Percentiles rank a stretch among this genome's conserved stretches.
These are phyloP conservation scores for Pandemis corylana DNA, from an alignment of 2,888 invertebrate genomes.

Conservation along the genomic window DNA sequence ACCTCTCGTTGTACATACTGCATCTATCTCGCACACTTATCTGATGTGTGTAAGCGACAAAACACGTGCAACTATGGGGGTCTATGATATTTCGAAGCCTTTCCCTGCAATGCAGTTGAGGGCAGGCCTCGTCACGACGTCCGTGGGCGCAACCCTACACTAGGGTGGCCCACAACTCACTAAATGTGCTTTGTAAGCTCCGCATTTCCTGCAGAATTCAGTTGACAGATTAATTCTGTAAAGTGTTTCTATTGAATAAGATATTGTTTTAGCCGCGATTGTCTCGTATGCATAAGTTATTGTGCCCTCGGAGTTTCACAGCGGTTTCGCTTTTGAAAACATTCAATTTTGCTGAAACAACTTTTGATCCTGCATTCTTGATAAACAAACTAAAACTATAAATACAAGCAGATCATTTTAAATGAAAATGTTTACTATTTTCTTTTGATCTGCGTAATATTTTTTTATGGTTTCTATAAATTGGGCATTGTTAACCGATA, in stretches of 20 bases:
- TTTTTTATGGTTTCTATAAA: no score
- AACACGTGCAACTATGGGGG: slow-evolving; percentile 9
- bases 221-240: slow-evolving; percentile 48
- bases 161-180: slow-evolving; percentile 78
- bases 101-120: slow-evolving; percentile 55
- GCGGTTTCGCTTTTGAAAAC: neutral
- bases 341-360: neutral
- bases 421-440: no score
- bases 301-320: neutral
- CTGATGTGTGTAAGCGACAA: neutral
- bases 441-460: no score
- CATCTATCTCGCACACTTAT: neutral
- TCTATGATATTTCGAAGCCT: slow-evolving; percentile 6
- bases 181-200: slow-evolving; percentile 73
- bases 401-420: no score
- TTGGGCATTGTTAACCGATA: no score
- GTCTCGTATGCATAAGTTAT: slow-evolving; percentile 15
- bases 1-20: no score
- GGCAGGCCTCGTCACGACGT: slow-evolving; percentile 73
- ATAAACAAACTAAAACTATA: no score
- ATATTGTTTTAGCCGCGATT: slow-evolving; percentile 27
- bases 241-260: slow-evolving; percentile 44
- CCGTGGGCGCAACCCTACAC: slow-evolving; percentile 68
- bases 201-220: slow-evolving; percentile 69
- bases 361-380: no score